phyloP scores from a whole-genome alignment of 2,797 vertebrate genomes.

The Macropodus opercularis region DNA sequence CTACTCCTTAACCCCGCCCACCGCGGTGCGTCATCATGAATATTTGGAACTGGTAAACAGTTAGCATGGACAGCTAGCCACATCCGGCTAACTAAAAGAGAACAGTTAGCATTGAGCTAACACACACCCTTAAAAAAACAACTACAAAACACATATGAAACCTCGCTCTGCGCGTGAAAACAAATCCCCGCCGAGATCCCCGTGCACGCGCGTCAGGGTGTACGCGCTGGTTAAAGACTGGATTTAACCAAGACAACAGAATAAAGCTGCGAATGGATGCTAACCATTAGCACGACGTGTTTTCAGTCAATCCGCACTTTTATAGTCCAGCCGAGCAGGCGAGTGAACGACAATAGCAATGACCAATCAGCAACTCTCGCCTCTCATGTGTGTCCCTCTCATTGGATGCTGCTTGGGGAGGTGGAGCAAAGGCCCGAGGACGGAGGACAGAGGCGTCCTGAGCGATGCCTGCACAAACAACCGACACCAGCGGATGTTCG shows the following conservation, averaged over 20 bases:
- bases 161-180: background rate
- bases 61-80: constrained; percentile 58
- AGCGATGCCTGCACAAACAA: constrained; percentile 34
- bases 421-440: constrained; percentile 5
- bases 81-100: constrained; percentile 32
- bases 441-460: constrained; percentile 8
- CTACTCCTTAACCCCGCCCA: constrained; percentile 41
- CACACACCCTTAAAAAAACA: constrained; percentile 15
- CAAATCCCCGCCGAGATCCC: too few relatives aligned
- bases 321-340: constrained; percentile 26
- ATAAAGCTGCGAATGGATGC: fast-evolving
- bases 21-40: constrained; percentile 34
- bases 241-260: background rate
- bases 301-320: background rate
- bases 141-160: background rate
- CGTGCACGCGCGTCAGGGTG: constrained; percentile 11
- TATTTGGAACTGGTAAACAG: constrained; percentile 48
- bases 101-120: constrained; percentile 36
- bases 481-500: too few relatives aligned
- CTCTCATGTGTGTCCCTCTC: fast-evolving
- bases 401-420: constrained; percentile 22
- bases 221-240: too few relatives aligned
- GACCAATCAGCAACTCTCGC: constrained; percentile 22
- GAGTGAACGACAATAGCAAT: background rate
- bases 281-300: constrained; percentile 16